Evolutionary conservation across 1,140 invertebrate species (phyloP), one percentile per base, ranked within the genome.

Genomic region (Centruroides vittatus): DNA sequence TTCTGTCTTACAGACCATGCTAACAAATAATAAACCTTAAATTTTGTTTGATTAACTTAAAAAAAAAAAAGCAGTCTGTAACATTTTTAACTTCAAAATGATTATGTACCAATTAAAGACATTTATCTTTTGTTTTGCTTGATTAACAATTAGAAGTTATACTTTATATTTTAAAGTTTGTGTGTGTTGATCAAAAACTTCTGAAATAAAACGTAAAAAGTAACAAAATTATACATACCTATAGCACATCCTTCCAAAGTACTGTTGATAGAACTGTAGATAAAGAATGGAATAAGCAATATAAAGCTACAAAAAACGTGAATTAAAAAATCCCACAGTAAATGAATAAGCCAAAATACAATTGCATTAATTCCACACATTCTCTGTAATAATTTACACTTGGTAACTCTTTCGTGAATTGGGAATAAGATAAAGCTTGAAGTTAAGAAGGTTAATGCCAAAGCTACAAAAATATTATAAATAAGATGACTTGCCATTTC

Each of bases 381-480:
- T n/a, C 61, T 23, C 47, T 69, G 68, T 9, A 69, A 36, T n/a
- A 68, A 55, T 59, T 68, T 68, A 6, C 62, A 57, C 51, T 70
- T 64, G 48, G 65, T 50, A n/a, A 50, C 57, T 23, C 62, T 47
- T 48, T 69, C 68, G 41, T 69, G 64, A 10, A 64, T 56, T 0
- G 68, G 68, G 34, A 69, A 58, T 36, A 68, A 52, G 13, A 66
- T 46, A 50, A 64, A 67, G 23, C 56, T 55, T 13, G 62, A 54
- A 46, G 66, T 60, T 1, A 69, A 49, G 47, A 66, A 69, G 10
- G 67, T 52, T n/a, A 68, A 58, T 2, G 64, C 61, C 41, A 69
- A 59, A 10, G 66, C 64, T 8, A 69, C 11, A 36, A 65, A 68
- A 41, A 64, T 48, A 47, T 34, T 36, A 41, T 41, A 41, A 41